Evolutionary conservation across 2,797 vertebrate genomes (phyloP).

Genomic region (Meriones psammophilus): DNA sequence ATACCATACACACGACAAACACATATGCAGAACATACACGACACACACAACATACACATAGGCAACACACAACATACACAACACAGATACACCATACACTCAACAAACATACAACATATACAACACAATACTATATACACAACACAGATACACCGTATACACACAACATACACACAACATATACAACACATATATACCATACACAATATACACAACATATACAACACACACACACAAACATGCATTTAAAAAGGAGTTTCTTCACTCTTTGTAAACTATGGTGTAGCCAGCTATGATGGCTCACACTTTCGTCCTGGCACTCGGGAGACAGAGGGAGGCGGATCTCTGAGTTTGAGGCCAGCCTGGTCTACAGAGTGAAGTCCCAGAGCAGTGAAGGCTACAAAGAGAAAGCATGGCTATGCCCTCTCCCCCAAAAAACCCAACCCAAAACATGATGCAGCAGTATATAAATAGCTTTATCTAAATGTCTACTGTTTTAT

Average conservation of each 20-base stretch:
- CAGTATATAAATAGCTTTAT: not conserved
- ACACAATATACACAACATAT: not conserved
- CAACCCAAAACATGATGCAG: not conserved
- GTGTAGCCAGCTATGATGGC: not conserved
- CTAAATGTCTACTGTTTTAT: conserved; percentile 32
- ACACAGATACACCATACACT: not conserved
- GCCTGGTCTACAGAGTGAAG: not conserved
- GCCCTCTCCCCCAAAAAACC: not conserved
- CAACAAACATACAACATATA: not conserved
- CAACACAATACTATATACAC: not conserved
- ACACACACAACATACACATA: not conserved
- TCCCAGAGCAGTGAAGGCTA: not conserved
- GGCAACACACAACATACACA: not conserved
- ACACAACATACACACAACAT: not conserved
- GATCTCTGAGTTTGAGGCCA: not conserved
- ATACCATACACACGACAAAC: not conserved
- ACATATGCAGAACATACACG: not conserved
- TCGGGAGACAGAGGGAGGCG: not conserved
- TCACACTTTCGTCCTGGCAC: not conserved
- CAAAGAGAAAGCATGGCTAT: not conserved
- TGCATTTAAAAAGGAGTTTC: not conserved
- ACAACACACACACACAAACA: not conserved
- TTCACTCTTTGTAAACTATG: conserved; percentile 58
- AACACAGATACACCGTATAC: not conserved
- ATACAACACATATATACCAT: not conserved